Base-by-base conservation (phyloP, 2,113 vertebrate species). In the Lutjanus erythropterus region DNA sequence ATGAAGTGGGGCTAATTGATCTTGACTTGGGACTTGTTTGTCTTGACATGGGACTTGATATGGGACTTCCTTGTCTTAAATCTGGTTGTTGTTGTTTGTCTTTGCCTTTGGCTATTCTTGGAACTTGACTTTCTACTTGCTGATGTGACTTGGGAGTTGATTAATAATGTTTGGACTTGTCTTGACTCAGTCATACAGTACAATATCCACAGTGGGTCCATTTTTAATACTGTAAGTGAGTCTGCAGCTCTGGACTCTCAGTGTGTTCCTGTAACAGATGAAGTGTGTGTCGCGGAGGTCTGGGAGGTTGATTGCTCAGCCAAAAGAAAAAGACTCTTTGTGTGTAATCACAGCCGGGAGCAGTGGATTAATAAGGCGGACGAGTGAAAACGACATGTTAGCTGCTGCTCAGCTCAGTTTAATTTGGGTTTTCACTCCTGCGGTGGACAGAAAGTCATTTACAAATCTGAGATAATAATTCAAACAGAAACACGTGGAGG, bases 371-470 rank as follows among this genome's bases (percentile, higher is more conserved):
- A 89, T 81, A 65, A 19, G n/a, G 56, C 4, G 53, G 42, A 49
- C 8, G 25, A 58, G 41, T 50, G 49, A 55, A 76, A 83, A 72
- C 27, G 37, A 64, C 6, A 33, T 37, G 37, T 59, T 71, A 55
- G 52, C 68, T 37, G 59, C 60, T 35, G 67, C 66, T 80, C 65
- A 14, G 65, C 66, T 75, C 65, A 44, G 15, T 75, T 77, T 82
- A 64, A 85, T 80, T 80, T 72, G 33, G 56, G 61, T 73, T 56
- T 71, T 70, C 33, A 41, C 50, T 86, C 65, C 64, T 29, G 49
- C 46, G 12, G 47, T 31, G 1, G 75, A 61, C 81, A 65, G 42
- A 53, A 72, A 53, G 78, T 76, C 61, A 81, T 84, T 89, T 78
- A 67, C 50, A 60, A 81, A 67, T 41, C 9, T 52, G 60, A 71